These are phyloP conservation scores for Butorides virescens DNA, from an alignment of 2,113 vertebrate species.

Conservation along the genomic window DNA sequence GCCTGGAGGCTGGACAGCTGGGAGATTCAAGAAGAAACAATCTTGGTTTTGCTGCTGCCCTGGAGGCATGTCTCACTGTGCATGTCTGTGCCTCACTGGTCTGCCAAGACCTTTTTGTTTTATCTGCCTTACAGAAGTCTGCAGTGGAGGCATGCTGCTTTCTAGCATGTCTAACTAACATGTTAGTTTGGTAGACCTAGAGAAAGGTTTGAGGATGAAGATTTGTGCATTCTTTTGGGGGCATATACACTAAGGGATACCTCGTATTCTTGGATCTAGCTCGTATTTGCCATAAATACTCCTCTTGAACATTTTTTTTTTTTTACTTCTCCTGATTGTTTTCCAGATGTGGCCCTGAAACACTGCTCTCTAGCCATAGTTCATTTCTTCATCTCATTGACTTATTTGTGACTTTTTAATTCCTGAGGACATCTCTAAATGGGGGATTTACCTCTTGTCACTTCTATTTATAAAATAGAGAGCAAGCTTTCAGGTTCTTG, in stretches of 20 bases:
- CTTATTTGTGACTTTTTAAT: not conserved
- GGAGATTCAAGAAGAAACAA: not conserved
- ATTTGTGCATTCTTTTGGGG: not conserved
- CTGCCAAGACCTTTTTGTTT: not conserved
- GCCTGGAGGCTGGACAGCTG: conserved; percentile 38
- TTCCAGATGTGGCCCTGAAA: not conserved
- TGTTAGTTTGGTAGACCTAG: not conserved
- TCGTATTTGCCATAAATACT: not conserved
- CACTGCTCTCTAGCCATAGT: not conserved
- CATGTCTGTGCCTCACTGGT: not conserved
- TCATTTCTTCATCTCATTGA: not conserved
- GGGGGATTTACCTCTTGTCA: not conserved
- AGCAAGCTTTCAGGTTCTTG: not conserved
- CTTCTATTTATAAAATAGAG: not conserved
- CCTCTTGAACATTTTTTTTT: not conserved
- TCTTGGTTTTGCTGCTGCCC: not conserved
- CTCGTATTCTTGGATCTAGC: not conserved
- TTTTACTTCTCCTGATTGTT: not conserved
- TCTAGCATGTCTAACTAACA: not conserved
- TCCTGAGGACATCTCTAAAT: not conserved
- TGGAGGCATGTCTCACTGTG: not conserved
- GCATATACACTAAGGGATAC: not conserved
- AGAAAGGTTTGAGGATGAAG: not conserved
- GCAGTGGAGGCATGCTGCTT: not conserved
- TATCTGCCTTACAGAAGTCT: not conserved